Evolutionary conservation across 2,797 vertebrate genomes (phyloP).

Genomic region (Cygnus olor): DNA sequence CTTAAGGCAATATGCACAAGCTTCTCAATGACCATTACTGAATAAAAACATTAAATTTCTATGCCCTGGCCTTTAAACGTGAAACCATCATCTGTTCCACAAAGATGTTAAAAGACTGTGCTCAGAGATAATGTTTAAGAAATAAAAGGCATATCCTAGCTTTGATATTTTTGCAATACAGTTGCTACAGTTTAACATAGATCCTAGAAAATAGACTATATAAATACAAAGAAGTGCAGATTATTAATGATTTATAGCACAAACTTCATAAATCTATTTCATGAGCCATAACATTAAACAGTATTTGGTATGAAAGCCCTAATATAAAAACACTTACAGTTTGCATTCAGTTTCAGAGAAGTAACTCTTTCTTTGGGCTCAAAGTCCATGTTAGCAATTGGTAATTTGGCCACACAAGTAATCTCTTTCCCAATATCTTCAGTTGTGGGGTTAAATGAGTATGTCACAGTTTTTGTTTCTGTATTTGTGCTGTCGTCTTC

Average conservation of each 20-base stretch:
- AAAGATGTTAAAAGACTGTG: neutral
- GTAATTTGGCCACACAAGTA: slow-evolving; percentile 81
- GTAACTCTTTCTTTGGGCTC: slow-evolving; percentile 63
- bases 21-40: neutral
- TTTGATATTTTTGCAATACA: neutral
- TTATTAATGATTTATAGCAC: neutral
- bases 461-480: slow-evolving; percentile 73
- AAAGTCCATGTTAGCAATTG: slow-evolving; percentile 20
- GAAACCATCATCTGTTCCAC: neutral
- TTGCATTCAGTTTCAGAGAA: slow-evolving; percentile 70
- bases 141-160: neutral
- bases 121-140: neutral
- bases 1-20: neutral
- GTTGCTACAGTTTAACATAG: neutral
- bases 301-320: neutral
- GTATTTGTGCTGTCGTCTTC: slow-evolving; percentile 36
- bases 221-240: neutral
- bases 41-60: neutral
- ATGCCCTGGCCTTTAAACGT: neutral
- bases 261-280: neutral
- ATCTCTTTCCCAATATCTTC: slow-evolving; percentile 76
- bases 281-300: neutral
- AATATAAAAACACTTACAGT: slow-evolving; percentile 81
- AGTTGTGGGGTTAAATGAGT: slow-evolving; percentile 47
- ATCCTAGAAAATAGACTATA: neutral